phyloP scores from a whole-genome alignment of 1,140 invertebrate genomes.

The Mizuhopecten yessoensis region DNA sequence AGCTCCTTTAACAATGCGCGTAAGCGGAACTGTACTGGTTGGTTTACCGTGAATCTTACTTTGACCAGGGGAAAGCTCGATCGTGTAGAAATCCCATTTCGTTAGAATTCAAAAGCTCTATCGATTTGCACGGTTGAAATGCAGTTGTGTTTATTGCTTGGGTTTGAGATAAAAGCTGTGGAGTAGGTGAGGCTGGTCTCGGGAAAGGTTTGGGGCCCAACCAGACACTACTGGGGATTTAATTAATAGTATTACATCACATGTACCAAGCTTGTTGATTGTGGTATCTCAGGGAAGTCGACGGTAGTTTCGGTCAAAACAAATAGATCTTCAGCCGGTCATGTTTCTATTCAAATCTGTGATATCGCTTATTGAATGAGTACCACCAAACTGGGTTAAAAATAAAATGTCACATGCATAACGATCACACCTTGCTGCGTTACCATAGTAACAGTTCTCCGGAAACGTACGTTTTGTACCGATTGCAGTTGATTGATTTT shows the following conservation, averaged over 20 bases:
- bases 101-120: slow-evolving; percentile 28
- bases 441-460: not conserved
- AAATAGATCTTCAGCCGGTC: not conserved
- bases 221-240: not conserved
- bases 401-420: no score
- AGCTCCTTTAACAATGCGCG: not conserved
- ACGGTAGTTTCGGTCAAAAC: not conserved
- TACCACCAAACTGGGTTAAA: no score
- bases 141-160: not conserved
- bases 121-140: slow-evolving; percentile 26
- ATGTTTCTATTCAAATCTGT: no score
- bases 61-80: not conserved
- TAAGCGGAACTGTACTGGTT: not conserved
- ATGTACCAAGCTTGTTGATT: slow-evolving; percentile 11
- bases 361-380: no score
- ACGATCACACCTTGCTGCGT: no score
- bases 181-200: slow-evolving; percentile 8
- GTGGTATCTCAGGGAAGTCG: not conserved
- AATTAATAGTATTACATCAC: not conserved
- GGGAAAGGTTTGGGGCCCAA: not conserved
- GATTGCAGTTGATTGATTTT: no score
- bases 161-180: not conserved
- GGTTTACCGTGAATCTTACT: not conserved
- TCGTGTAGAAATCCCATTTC: slow-evolving; percentile 17
- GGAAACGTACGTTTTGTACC: no score